Evolutionary conservation across 2,113 vertebrate species (phyloP).

Genomic region (Aptenodytes forsteri): DNA sequence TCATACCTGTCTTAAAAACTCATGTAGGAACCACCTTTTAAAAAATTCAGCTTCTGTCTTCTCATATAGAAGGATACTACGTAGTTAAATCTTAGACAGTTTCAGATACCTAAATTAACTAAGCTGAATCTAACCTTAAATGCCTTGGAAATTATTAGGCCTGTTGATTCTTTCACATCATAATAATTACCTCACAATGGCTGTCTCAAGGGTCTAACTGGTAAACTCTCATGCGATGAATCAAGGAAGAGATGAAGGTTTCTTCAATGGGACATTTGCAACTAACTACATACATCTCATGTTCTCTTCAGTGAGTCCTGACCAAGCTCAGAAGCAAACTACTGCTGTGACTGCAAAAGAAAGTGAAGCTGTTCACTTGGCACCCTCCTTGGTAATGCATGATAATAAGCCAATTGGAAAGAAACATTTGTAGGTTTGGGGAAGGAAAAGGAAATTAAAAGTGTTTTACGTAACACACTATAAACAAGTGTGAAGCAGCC

Average conservation of each 20-base stretch:
- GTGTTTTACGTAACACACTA: not conserved
- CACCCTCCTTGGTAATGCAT: not conserved
- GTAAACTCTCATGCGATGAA: not conserved
- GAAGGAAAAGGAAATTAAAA: not conserved
- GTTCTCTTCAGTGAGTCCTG: not conserved
- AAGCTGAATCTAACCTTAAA: not conserved
- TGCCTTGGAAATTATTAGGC: not conserved
- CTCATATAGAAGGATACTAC: not conserved
- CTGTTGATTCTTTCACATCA: not conserved
- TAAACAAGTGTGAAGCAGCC: not conserved
- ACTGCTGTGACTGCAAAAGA: not conserved
- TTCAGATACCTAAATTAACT: not conserved
- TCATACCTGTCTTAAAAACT: not conserved
- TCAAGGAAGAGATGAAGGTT: not conserved
- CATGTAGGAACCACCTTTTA: not conserved
- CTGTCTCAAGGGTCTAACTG: not conserved
- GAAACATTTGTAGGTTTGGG: not conserved
- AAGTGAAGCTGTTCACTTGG: not conserved
- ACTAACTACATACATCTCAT: not conserved
- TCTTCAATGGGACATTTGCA: not conserved
- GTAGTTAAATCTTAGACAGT: not conserved
- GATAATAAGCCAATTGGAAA: not conserved
- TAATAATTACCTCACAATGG: not conserved
- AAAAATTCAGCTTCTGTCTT: not conserved
- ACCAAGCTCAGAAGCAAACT: not conserved